These are phyloP conservation scores for Lepidurus couesii DNA, from an alignment of 1,140 invertebrate genomes.

Conservation along the genomic window DNA sequence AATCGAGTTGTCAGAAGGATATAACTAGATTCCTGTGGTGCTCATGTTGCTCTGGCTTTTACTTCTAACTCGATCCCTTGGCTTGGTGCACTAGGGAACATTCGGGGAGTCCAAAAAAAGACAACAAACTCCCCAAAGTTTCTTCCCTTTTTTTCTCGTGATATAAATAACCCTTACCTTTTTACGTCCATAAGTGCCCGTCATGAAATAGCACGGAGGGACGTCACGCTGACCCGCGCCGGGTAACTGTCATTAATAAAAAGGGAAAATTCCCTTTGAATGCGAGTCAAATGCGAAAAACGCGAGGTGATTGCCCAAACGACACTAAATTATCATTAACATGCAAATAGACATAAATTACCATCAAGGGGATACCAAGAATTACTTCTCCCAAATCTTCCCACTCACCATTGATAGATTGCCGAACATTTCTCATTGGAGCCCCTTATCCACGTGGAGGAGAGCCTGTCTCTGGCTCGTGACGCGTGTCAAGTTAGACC, in stretches of 20 bases:
- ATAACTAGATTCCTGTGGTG: neutral
- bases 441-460: neutral
- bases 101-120: neutral
- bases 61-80: neutral
- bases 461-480: neutral
- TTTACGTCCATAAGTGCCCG: neutral
- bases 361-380: neutral
- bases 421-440: neutral
- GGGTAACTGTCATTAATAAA: constrained; percentile 8
- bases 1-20: neutral
- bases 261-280: neutral
- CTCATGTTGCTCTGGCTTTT: neutral
- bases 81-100: neutral
- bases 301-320: neutral
- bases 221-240: neutral
- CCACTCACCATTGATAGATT: neutral
- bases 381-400: neutral
- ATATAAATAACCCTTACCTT: constrained; percentile 15
- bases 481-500: neutral
- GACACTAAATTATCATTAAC: constrained; percentile 22
- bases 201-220: neutral
- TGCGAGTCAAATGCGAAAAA: constrained; percentile 3
- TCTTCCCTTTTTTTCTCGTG: neutral
- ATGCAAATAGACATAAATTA: constrained; percentile 22
- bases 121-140: neutral